Conservation (phyloP, 2,797 vertebrate species). For the Gallirallus australis region DNA sequence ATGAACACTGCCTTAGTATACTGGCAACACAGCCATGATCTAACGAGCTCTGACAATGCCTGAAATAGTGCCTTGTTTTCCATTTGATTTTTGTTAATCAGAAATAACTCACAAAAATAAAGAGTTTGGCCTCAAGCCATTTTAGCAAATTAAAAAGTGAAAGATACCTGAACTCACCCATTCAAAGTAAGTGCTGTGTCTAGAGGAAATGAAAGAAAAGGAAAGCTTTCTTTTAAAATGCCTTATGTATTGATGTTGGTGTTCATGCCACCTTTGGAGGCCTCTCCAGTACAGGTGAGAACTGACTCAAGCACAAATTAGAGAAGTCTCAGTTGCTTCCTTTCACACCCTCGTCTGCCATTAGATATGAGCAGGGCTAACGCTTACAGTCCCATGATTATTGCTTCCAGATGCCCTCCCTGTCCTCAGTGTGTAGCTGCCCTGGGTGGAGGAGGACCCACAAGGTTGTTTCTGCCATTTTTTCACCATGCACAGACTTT, state of each 20-base stretch:
- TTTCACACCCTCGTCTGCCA: background rate
- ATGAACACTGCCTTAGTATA: background rate
- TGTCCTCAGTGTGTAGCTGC: background rate
- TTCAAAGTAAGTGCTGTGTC: background rate
- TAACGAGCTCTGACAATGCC: background rate
- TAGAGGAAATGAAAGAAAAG: background rate
- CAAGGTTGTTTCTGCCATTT: background rate
- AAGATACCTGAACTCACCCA: background rate
- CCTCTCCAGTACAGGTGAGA: background rate
- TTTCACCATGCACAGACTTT: background rate
- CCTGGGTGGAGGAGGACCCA: background rate
- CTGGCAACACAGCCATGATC: background rate
- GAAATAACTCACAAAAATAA: background rate
- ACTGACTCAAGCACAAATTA: background rate
- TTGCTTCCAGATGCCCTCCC: background rate
- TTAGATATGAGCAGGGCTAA: background rate
- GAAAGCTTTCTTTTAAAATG: background rate
- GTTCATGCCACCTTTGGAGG: background rate
- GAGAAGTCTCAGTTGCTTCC: background rate
- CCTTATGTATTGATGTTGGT: background rate
- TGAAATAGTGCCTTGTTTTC: background rate
- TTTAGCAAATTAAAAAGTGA: background rate
- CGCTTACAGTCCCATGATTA: rapidly evolving
- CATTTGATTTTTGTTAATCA: background rate
- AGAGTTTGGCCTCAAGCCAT: background rate